Conservation (phyloP, 2,113 vertebrate genomes). For the Misgurnus mizolepis region DNA sequence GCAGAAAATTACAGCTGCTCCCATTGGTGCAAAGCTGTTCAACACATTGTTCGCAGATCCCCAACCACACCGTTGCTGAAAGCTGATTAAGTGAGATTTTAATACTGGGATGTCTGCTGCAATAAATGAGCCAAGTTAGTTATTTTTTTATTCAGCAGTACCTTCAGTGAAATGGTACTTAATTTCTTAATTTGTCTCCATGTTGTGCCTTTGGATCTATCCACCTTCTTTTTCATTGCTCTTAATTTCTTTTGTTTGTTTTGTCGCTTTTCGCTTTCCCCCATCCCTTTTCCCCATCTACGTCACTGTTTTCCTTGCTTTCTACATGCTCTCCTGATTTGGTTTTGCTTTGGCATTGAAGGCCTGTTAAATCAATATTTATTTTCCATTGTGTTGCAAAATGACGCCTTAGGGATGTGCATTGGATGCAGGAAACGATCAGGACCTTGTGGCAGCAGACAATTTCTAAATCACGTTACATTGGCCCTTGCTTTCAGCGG, state of each 20-base stretch:
- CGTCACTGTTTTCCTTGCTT: slow-evolving; percentile 26
- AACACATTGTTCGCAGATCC: slow-evolving; percentile 65
- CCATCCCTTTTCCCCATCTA: background rate
- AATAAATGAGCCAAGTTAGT: slow-evolving; percentile 63
- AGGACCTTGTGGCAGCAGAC: slow-evolving; percentile 55
- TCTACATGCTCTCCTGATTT: slow-evolving; percentile 44
- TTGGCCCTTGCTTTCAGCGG: slow-evolving; percentile 44
- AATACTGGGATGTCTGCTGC: slow-evolving; percentile 61
- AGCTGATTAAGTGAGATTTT: slow-evolving; percentile 69
- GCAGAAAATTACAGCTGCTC: slow-evolving; percentile 68
- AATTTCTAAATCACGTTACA: slow-evolving; percentile 54
- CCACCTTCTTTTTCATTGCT: background rate
- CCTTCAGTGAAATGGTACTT: slow-evolving; percentile 55
- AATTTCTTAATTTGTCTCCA: slow-evolving; percentile 48
- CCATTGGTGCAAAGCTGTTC: slow-evolving; percentile 69
- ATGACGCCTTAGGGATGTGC: slow-evolving; percentile 51
- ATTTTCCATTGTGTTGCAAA: slow-evolving; percentile 58
- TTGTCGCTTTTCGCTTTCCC: background rate
- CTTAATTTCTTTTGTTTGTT: background rate
- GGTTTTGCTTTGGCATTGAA: slow-evolving; percentile 45
- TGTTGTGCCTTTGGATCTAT: background rate
- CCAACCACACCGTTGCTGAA: slow-evolving; percentile 60
- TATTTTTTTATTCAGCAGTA: slow-evolving; percentile 57
- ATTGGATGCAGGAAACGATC: slow-evolving; percentile 47
- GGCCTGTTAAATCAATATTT: slow-evolving; percentile 62